Conservation (phyloP, 2,797 vertebrate species). For the Coilia nasus region DNA sequence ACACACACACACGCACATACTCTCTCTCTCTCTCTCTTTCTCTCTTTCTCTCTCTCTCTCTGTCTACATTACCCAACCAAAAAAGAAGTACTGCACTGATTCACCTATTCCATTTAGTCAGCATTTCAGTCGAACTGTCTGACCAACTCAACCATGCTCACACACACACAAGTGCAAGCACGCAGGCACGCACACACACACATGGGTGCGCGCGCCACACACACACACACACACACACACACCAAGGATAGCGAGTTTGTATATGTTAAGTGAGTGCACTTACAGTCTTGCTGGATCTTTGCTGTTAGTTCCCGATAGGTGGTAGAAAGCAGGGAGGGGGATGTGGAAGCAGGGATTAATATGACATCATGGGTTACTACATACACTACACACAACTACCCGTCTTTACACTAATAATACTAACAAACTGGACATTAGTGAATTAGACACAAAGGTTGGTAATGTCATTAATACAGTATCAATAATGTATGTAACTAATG, state of each 20-base stretch:
- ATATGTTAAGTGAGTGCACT: conserved; percentile 68
- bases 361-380: background rate
- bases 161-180: conserved; percentile 15
- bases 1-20: too few relatives aligned
- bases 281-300: conserved; percentile 93
- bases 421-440: background rate
- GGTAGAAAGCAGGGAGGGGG: conserved; percentile 57
- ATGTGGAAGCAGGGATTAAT: conserved; percentile 18
- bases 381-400: background rate
- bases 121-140: too few relatives aligned
- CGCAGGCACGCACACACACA: too few relatives aligned
- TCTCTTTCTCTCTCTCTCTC: too few relatives aligned
- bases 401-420: background rate
- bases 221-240: background rate
- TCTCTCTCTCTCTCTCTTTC: too few relatives aligned
- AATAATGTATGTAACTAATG: background rate
- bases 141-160: background rate
- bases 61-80: too few relatives aligned
- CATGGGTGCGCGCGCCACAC: too few relatives aligned
- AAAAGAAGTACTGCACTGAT: too few relatives aligned
- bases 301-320: conserved; percentile 88
- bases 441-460: background rate
- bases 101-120: too few relatives aligned
- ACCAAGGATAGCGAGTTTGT: too few relatives aligned
- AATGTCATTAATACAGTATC: too few relatives aligned